These are phyloP conservation scores for Halictus rubicundus DNA, from an alignment of 1,140 invertebrate genomes.

Conservation along the genomic window DNA sequence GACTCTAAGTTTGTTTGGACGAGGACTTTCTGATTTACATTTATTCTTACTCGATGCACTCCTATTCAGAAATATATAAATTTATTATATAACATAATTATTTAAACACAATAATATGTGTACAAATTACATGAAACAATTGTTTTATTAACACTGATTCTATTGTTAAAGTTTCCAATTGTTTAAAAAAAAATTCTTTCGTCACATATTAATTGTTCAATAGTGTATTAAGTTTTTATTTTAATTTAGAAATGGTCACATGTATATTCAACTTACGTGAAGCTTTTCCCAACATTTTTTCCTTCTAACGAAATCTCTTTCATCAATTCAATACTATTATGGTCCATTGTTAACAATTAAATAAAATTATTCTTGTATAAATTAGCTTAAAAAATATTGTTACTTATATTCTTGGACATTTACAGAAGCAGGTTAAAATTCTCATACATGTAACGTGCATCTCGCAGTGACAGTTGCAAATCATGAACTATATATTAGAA, in stretches of 20 bases:
- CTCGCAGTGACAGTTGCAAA: background rate
- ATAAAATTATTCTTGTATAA: background rate
- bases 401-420: background rate
- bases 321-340: conserved; percentile 64
- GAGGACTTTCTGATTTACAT: conserved; percentile 16
- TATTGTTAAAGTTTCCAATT: background rate
- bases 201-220: background rate
- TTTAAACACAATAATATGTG: background rate
- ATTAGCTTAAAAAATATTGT: background rate
- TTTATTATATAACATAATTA: background rate
- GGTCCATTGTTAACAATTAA: conserved; percentile 57
- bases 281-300: background rate
- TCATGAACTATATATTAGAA: background rate
- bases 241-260: background rate
- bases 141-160: background rate
- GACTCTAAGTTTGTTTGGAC: conserved; percentile 81
- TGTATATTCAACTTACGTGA: conserved; percentile 17
- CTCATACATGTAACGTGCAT: background rate
- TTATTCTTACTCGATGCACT: conserved; percentile 25
- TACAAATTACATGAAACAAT: background rate
- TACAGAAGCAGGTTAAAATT: background rate
- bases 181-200: background rate
- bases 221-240: background rate
- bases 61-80: background rate
- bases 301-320: conserved; percentile 62